Evolutionary conservation across 2,113 vertebrate genomes (phyloP).

Genomic region (Nannobrachium achirus): DNA sequence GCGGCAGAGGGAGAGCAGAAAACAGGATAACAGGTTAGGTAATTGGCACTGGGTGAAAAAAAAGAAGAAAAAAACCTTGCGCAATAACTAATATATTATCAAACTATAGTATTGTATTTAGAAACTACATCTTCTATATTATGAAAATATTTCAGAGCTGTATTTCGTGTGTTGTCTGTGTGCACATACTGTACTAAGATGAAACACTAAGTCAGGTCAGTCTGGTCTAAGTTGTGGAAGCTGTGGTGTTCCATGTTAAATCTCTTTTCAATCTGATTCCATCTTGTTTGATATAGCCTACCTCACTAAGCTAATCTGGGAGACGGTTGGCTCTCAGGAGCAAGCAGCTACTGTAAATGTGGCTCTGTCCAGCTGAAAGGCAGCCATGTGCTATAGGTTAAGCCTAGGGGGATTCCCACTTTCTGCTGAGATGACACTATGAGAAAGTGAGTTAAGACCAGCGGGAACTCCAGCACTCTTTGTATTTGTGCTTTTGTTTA

Average conservation of each 20-base stretch:
- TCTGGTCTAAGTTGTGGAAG: slow-evolving; percentile 11
- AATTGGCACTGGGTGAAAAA: no score
- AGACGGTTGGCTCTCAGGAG: slow-evolving; percentile 17
- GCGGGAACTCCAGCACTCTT: no score
- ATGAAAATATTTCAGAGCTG: neutral
- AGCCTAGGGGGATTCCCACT: no score
- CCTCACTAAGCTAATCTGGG: slow-evolving; percentile 49
- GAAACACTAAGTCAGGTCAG: neutral
- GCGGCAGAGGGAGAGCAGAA: no score
- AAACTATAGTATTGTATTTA: no score
- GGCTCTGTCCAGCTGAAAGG: neutral
- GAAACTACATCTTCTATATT: no score
- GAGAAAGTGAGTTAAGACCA: no score
- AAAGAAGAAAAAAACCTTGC: no score
- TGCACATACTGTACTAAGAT: neutral
- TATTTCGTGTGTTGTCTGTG: neutral
- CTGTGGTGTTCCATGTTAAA: neutral
- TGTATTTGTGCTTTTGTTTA: no score
- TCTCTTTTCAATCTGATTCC: slow-evolving; percentile 8
- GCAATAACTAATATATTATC: no score
- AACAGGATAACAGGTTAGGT: no score
- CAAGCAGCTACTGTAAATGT: neutral
- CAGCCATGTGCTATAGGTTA: neutral
- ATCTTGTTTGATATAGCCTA: slow-evolving; percentile 51
- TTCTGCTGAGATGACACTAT: no score